Evolutionary conservation across 2,888 invertebrate genomes (phyloP).

Genomic region (Hypolimnas misippus): DNA sequence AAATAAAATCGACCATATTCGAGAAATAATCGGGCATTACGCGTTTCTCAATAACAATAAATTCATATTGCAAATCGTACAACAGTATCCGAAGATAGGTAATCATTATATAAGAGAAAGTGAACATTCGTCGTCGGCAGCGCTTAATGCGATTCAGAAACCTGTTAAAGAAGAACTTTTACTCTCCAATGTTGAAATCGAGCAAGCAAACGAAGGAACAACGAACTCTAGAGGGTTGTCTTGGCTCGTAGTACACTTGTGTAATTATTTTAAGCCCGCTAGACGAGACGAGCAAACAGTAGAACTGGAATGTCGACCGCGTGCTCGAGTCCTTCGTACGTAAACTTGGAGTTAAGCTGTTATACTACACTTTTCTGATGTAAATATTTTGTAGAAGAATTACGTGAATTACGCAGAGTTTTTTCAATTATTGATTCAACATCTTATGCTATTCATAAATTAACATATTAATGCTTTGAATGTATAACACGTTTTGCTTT

Average conservation of each 20-base stretch:
- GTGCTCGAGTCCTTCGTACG: neutral
- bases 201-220: conserved; percentile 56
- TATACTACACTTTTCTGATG: neutral
- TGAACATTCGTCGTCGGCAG: conserved; percentile 49
- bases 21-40: too few relatives aligned
- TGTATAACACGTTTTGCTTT: neutral
- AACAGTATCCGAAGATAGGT: conserved; percentile 21
- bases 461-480: neutral
- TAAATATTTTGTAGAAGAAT: neutral
- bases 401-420: neutral
- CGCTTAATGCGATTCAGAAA: conserved; percentile 51
- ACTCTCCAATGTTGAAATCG: conserved; percentile 36
- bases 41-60: neutral
- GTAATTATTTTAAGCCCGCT: conserved; percentile 80
- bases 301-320: conserved; percentile 64
- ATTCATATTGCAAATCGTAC: conserved; percentile 22
- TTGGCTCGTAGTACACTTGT: conserved; percentile 65
- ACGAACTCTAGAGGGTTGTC: conserved; percentile 64
- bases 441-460: too few relatives aligned
- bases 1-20: too few relatives aligned
- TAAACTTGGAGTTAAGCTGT: conserved; percentile 4
- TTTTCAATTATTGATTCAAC: neutral
- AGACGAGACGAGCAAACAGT: conserved; percentile 69
- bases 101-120: conserved; percentile 66
- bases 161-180: conserved; percentile 54